Evolutionary conservation across 2,797 vertebrate species (phyloP), one percentile per base, ranked within the genome.

Genomic region (Acanthornis magna): DNA sequence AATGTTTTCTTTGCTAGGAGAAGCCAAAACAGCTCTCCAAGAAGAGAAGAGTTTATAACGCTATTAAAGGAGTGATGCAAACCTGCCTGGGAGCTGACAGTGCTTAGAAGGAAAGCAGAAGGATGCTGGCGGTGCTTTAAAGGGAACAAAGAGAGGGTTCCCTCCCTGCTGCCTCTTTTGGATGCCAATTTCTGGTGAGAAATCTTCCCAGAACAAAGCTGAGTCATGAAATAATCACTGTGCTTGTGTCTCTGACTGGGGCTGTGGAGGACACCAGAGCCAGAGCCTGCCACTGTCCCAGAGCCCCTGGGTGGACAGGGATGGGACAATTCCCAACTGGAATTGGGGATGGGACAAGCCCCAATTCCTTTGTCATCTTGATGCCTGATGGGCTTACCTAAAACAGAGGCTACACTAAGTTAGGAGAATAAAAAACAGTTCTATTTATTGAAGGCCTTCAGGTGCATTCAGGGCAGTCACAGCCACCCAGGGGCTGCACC

Each of bases 181-280:
- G 36, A 26, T 3, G 5, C 43, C 29, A 62, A 9, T 17, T 66
- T 16, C 13, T 12, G 19, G 18, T 13, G 57, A 74, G 60, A 75
- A 88, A 21, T 21, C 67, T 34, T 51, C 18, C 38, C 43, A 73
- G 54, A 65, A 36, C 47, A 38, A 66, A 80, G n/a, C 48, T 11
- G 51, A 86, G 38, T 43, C 50, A 11, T 0, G 2, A 61, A 72
- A 34, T 13, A 32, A 23, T 55, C 1, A 0, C 11, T 6, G 29
- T 7, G 32, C 32, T 60, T 20, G 30, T 51, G 55, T 55, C 34
- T 65, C 40, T 45, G 51, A 15, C 34, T 9, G 1, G 11, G 32
- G 50, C 32, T 66, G 25, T 26, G 25, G 27, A 60, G 45, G 38
- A 73, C 26, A 3, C 10, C 54, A 60, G 54, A 29, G 34, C 8